Evolutionary conservation across 2,888 invertebrate species (phyloP).

Genomic region (Galerucella pusilla): DNA sequence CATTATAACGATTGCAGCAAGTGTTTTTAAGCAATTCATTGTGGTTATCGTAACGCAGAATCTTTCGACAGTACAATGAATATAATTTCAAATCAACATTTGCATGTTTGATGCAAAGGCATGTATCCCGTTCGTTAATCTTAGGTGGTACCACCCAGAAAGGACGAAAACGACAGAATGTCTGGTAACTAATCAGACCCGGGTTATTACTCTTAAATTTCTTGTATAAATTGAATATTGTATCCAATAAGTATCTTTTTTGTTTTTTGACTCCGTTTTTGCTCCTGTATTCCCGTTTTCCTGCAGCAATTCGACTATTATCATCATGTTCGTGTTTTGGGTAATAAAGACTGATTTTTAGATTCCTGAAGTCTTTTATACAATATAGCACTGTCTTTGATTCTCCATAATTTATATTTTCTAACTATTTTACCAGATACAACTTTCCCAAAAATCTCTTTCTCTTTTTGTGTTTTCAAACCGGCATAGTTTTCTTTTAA

Average conservation of each 20-base stretch:
- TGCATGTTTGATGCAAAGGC: constrained; percentile 7
- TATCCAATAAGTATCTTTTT: constrained; percentile 15
- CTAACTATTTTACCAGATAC: not conserved
- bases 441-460: constrained; percentile 13
- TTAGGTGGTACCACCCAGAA: constrained; percentile 3
- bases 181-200: not conserved
- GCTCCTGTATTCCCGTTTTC: constrained; percentile 9
- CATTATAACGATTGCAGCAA: constrained; percentile 6
- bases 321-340: constrained; percentile 4
- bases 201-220: not conserved
- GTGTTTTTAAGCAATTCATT: constrained; percentile 9
- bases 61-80: constrained; percentile 12
- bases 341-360: not conserved
- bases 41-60: constrained; percentile 3
- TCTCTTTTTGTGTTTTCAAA: constrained; percentile 7
- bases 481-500: constrained; percentile 15
- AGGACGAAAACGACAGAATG: constrained; percentile 7
- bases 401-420: constrained; percentile 1
- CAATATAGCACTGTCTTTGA: not conserved
- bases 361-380: not conserved
- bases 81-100: constrained; percentile 15
- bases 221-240: constrained; percentile 11
- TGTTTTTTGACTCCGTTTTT: constrained; percentile 14
- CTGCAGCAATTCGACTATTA: constrained; percentile 10
- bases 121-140: constrained; percentile 5